Evolutionary conservation across 2,797 vertebrate genomes (phyloP).

Genomic region (Platyrinchus mystaceus): DNA sequence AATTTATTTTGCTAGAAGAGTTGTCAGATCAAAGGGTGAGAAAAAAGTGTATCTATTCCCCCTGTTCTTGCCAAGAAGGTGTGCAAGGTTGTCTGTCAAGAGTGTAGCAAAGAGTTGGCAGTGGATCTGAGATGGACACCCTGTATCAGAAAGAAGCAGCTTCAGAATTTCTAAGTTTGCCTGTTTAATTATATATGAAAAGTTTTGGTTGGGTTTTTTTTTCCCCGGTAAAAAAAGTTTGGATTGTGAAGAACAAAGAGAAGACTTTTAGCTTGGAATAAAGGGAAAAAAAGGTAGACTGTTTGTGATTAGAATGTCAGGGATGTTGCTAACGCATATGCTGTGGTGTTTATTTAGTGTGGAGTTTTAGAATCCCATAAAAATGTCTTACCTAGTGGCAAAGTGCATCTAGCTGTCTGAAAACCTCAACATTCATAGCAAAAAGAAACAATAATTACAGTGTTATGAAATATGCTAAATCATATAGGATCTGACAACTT

Average conservation of each 20-base stretch:
- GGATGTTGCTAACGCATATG: not conserved
- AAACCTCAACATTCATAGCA: not conserved
- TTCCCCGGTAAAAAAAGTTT: not conserved
- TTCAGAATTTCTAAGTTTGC: not conserved
- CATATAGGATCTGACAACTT: not conserved
- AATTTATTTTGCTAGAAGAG: not conserved
- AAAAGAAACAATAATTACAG: not conserved
- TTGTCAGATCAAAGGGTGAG: not conserved
- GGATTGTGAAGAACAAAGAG: not conserved
- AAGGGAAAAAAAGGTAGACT: not conserved
- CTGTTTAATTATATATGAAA: not conserved
- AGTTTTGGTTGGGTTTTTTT: not conserved
- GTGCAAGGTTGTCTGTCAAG: not conserved
- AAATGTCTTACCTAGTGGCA: not conserved
- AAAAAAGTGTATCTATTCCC: not conserved
- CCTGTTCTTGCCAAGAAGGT: not conserved
- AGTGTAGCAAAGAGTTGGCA: not conserved
- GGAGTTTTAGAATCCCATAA: not conserved
- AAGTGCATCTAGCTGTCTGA: not conserved
- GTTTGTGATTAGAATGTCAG: not conserved
- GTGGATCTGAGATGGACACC: not conserved
- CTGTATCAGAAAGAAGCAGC: not conserved
- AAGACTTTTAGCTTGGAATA: not conserved
- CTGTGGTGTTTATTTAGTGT: not conserved
- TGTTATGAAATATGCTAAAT: not conserved